Evolutionary conservation across 2,113 vertebrate genomes (phyloP).

Genomic region (Pteruthius melanotis): DNA sequence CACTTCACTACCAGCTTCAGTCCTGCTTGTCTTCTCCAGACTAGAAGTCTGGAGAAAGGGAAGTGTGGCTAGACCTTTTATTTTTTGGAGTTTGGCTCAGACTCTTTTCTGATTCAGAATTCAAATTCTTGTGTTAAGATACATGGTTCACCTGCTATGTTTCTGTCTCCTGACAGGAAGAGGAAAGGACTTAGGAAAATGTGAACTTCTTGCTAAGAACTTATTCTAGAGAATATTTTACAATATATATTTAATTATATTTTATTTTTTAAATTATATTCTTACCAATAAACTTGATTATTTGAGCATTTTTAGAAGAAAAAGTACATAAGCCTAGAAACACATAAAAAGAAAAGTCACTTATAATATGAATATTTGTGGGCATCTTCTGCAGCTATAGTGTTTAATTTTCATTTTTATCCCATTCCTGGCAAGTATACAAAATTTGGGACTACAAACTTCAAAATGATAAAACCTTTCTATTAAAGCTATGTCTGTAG

Average conservation of each 20-base stretch:
- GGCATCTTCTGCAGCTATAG: not conserved
- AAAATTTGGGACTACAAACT: not conserved
- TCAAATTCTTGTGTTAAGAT: not conserved
- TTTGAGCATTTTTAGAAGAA: not conserved
- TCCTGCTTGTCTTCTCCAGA: not conserved
- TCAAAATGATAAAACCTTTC: not conserved
- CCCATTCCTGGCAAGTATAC: not conserved
- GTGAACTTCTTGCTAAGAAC: not conserved
- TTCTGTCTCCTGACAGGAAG: not conserved
- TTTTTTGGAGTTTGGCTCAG: not conserved
- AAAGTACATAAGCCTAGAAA: not conserved
- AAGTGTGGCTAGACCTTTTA: not conserved
- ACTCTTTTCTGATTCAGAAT: not conserved
- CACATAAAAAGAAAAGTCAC: not conserved
- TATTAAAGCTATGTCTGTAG: not conserved
- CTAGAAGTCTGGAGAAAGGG: not conserved
- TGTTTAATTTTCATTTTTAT: not conserved
- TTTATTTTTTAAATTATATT: not conserved
- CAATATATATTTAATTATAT: not conserved
- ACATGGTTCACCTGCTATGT: not conserved
- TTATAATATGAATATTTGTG: not conserved
- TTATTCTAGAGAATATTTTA: not conserved
- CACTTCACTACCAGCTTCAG: not conserved
- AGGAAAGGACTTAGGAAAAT: not conserved
- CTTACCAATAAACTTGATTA: not conserved